These are phyloP conservation scores for Gonatopus flavifemur DNA, from an alignment of 1,140 invertebrate species.

Conservation along the genomic window DNA sequence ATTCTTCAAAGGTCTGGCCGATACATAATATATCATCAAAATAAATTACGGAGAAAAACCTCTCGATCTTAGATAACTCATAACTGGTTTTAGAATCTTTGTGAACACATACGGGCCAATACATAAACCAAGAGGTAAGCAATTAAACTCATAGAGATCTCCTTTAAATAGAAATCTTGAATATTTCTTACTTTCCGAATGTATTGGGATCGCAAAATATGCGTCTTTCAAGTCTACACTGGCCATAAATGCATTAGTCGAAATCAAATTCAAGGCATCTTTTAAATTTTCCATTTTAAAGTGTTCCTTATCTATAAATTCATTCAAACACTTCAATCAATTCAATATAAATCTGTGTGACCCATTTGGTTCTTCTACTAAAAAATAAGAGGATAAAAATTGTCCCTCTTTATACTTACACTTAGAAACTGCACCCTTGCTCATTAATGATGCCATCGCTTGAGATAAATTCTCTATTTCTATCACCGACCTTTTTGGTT, in stretches of 20 bases:
- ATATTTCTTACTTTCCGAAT: slow-evolving; percentile 7
- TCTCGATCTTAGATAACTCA: background rate
- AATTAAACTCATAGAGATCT: slow-evolving; percentile 15
- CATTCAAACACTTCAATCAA: slow-evolving; percentile 10
- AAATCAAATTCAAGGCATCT: slow-evolving; percentile 9
- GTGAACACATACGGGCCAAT: slow-evolving; percentile 15
- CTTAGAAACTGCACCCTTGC: background rate
- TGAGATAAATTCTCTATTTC: background rate
- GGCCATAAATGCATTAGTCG: slow-evolving; percentile 4
- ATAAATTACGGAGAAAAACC: slow-evolving; percentile 11
- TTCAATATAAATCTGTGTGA: slow-evolving; percentile 17
- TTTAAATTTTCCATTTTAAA: slow-evolving; percentile 20
- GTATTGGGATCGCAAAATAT: slow-evolving; percentile 18
- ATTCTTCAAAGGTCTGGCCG: background rate
- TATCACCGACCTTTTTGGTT: background rate
- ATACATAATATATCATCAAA: slow-evolving; percentile 15
- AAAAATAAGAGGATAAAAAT: slow-evolving; percentile 38
- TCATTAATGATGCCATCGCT: background rate
- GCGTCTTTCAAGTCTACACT: slow-evolving; percentile 17
- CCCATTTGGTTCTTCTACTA: slow-evolving; percentile 41
- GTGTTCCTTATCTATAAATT: slow-evolving; percentile 14
- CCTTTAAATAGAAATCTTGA: slow-evolving; percentile 15
- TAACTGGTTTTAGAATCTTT: slow-evolving; percentile 18
- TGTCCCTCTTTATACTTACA: background rate
- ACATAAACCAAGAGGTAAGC: slow-evolving; percentile 11